phyloP scores from a whole-genome alignment of 2,113 vertebrate species.

The Sphyrna mokarran region DNA sequence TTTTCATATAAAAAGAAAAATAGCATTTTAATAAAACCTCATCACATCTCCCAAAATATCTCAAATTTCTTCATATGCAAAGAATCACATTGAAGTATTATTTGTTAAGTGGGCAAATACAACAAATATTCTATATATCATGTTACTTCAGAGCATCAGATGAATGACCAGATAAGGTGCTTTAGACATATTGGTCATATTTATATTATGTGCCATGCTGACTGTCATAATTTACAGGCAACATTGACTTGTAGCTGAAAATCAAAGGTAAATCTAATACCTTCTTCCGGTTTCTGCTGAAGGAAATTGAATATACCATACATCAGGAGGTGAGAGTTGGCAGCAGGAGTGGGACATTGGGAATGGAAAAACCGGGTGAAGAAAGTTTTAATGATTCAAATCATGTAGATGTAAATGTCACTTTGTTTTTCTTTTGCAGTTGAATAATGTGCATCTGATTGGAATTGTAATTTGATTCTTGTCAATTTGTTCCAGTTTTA shows the following conservation, averaged over 20 bases:
- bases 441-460: not conserved
- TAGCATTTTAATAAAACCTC: no score
- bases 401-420: not conserved
- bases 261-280: not conserved
- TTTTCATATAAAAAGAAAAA: no score
- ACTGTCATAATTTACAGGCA: not conserved
- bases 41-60: no score
- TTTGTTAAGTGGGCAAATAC: not conserved
- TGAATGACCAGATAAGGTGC: not conserved
- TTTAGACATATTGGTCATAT: not conserved
- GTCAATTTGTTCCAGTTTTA: not conserved
- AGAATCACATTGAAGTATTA: no score
- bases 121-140: not conserved
- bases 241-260: not conserved
- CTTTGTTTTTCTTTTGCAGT: not conserved
- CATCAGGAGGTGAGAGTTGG: not conserved
- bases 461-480: slow-evolving; percentile 1
- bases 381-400: not conserved
- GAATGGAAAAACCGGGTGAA: not conserved
- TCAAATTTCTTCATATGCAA: no score
- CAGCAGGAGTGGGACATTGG: not conserved
- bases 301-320: not conserved
- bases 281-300: not conserved
- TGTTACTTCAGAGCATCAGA: not conserved
- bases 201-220: not conserved